A percentile compares a stretch with the other conserved stretches of the same genome.
phyloP scores from a whole-genome alignment of 2,888 invertebrate genomes.

The Eurytoma adleriae region DNA sequence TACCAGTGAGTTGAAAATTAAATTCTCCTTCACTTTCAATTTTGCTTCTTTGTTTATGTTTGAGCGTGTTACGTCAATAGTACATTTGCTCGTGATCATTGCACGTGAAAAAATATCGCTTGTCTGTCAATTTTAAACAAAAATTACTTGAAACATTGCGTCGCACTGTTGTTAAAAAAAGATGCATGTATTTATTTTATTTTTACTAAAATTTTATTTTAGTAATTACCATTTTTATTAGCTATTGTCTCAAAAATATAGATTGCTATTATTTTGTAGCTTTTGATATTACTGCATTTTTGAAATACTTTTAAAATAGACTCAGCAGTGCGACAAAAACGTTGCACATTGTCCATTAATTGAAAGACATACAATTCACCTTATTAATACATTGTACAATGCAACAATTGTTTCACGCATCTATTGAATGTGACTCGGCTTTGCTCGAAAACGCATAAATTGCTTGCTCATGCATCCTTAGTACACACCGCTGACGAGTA shows the following conservation, averaged over 20 bases:
- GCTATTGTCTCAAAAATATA: too few species aligned
- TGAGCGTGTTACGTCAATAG: conserved; percentile 6
- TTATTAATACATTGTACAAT: too few species aligned
- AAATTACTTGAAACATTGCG: not conserved
- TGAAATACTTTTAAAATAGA: not conserved
- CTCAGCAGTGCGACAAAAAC: not conserved
- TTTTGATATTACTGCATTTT: too few species aligned
- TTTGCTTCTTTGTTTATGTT: conserved; percentile 36
- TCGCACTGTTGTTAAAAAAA: not conserved
- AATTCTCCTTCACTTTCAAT: not conserved
- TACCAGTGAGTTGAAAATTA: conserved; percentile 68
- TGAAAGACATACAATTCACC: conserved; percentile 4
- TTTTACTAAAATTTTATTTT: too few species aligned
- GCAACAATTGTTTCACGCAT: too few species aligned
- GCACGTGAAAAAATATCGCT: conserved; percentile 24
- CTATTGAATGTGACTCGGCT: conserved; percentile 13
- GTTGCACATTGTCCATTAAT: conserved; percentile 18
- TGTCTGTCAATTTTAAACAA: not conserved
- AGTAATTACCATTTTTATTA: too few species aligned
- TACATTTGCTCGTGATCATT: conserved; percentile 33
- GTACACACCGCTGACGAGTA: conserved; percentile 45
- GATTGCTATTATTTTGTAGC: too few species aligned
- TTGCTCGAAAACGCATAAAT: not conserved
- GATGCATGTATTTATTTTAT: too few species aligned
- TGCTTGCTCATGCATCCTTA: not conserved